Evolutionary conservation across 2,797 vertebrate species (phyloP), one percentile per base, ranked within the genome.

Genomic region (Dryobates pubescens): DNA sequence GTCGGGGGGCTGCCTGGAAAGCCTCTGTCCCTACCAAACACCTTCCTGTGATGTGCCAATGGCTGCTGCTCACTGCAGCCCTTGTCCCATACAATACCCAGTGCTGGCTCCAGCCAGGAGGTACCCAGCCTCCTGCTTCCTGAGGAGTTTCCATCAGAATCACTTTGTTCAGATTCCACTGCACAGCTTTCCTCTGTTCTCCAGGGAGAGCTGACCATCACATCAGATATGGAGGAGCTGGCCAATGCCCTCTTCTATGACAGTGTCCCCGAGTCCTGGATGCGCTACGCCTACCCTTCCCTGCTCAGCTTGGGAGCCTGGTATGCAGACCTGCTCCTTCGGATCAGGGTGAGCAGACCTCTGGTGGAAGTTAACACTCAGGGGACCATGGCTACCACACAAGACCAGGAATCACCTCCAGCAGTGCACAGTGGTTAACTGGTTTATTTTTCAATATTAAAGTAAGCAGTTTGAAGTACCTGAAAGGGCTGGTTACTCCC

Each of bases 201-300:
- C 4, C 23, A 98, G 98, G 98, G 97, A 24, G 98, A 98, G 17
- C 78, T 98, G 77, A 98, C 97, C 0, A 97, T 98, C 56, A 98
- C 98, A 0, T 57, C 97, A 0, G 96, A 97, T 26, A 98, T 98
- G 97, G 98, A 98, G 29, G 97, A 98, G 9, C 91, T 98, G 88
- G 96, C 92, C 16, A 96, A 89, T 0, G 89, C 98, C 7, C 97
- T 98, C 59, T 98, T 96, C 88, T 97, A 97, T 0, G 94, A 97
- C 88, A 97, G 27, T 0, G 93, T 98, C 57, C 97, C 98, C 0
- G 88, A 97, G 0, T 87, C 95, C 0, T 98, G 98, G 98, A 91
- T 93, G 8, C 95, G 89, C 29, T 96, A 89, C 3, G 97, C 98
- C 70, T 98, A 98, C 30, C 97, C 97, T 67, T 98, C 97, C 20